Evolutionary conservation across 2,888 invertebrate species (phyloP).

Genomic region (Ophion ellenae): DNA sequence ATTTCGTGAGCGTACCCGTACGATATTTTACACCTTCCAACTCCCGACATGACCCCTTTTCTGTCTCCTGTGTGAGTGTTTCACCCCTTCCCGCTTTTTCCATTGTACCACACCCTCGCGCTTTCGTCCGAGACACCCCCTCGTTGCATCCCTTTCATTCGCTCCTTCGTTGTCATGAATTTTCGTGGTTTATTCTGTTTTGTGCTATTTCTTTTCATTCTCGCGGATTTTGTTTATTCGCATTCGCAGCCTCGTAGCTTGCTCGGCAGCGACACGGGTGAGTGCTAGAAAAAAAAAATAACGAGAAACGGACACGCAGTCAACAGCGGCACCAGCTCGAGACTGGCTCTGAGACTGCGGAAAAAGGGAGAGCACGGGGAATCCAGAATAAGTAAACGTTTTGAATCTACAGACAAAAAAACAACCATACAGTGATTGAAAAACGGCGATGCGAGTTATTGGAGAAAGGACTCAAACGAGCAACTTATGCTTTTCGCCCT

Average conservation of each 20-base stretch:
- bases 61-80: constrained; percentile 25
- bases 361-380: constrained; percentile 17
- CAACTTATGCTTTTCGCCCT: not conserved
- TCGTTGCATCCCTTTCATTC: constrained; percentile 56
- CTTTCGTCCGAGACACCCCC: constrained; percentile 68
- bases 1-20: constrained; percentile 68
- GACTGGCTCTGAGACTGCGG: constrained; percentile 2
- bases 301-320: constrained; percentile 45
- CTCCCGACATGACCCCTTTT: constrained; percentile 22
- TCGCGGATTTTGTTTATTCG: constrained; percentile 58
- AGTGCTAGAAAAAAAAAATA: constrained; percentile 22
- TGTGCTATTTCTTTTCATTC: constrained; percentile 49
- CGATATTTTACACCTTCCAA: constrained; percentile 70
- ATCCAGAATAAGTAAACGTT: constrained; percentile 59
- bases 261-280: constrained; percentile 26
- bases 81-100: constrained; percentile 29
- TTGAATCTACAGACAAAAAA: constrained; percentile 67
- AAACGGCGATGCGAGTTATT: not conserved
- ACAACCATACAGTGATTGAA: constrained; percentile 39
- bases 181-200: constrained; percentile 56
- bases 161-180: constrained; percentile 55
- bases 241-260: constrained; percentile 38
- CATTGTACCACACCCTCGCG: constrained; percentile 47
- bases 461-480: not conserved
- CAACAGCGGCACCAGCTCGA: constrained; percentile 14